Evolutionary conservation across 2,113 vertebrate genomes (phyloP).

Genomic region (Ardeotis arabs): DNA sequence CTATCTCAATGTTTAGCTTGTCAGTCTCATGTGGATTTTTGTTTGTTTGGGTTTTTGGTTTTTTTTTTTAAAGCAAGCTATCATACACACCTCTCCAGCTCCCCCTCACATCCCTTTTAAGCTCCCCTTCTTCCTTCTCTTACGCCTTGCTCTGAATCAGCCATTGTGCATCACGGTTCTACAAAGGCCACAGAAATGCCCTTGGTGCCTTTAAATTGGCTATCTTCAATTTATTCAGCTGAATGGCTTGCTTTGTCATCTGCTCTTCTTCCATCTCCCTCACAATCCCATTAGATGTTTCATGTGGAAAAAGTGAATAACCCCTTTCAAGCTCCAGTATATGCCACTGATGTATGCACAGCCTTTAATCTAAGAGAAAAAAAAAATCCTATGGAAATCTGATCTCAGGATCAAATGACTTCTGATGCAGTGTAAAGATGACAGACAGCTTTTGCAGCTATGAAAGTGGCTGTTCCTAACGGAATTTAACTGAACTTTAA

Average conservation of each 20-base stretch:
- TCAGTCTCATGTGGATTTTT: neutral
- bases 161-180: neutral
- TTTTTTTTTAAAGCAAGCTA: neutral
- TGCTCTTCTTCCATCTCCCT: neutral
- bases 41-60: too few species aligned
- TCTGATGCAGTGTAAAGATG: conserved; percentile 9
- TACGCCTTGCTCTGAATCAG: neutral
- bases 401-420: conserved; percentile 6
- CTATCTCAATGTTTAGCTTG: neutral
- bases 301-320: conserved; percentile 1
- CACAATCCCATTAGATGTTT: neutral
- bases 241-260: conserved; percentile 12
- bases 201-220: neutral
- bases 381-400: neutral
- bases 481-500: neutral
- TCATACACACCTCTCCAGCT: neutral
- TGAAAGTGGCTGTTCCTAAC: neutral
- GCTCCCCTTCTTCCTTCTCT: neutral
- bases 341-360: neutral
- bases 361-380: conserved; percentile 1
- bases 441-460: conserved; percentile 24
- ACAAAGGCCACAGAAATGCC: neutral
- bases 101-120: neutral
- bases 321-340: neutral
- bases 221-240: neutral